Conservation (phyloP, 2,797 vertebrate genomes). For the Acrossocheilus wenchowensis region DNA sequence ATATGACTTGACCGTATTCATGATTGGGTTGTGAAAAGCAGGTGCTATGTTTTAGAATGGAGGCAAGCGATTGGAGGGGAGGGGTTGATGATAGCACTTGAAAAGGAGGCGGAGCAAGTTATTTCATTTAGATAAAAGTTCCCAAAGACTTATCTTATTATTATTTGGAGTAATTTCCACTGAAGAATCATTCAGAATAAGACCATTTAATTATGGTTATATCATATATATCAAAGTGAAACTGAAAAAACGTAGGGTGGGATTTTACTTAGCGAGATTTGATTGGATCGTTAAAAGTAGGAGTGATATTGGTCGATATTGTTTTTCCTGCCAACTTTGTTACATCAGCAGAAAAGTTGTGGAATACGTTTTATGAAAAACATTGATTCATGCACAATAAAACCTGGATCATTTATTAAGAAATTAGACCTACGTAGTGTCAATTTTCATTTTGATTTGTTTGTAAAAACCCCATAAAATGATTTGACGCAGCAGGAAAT, state of each 20-base stretch:
- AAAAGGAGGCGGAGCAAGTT: neutral
- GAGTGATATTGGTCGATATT: neutral
- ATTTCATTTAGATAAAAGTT: neutral
- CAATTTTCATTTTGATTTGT: neutral
- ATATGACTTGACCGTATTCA: neutral
- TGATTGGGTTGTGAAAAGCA: neutral
- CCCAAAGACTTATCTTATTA: neutral
- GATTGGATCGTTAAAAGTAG: neutral
- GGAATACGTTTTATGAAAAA: neutral
- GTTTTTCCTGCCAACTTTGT: neutral
- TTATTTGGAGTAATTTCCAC: neutral
- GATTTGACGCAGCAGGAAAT: neutral
- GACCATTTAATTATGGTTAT: neutral
- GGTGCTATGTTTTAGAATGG: neutral
- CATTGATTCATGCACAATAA: neutral
- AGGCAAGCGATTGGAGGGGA: neutral
- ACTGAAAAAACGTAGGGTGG: neutral
- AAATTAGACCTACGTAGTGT: neutral
- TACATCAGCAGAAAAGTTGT: neutral
- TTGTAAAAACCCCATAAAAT: neutral
- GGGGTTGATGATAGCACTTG: neutral
- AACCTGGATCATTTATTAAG: neutral
- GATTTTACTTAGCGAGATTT: neutral
- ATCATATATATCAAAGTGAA: neutral
- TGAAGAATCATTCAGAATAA: neutral